These are phyloP conservation scores for Sitta europaea DNA, from an alignment of 2,113 vertebrate species.

Conservation along the genomic window DNA sequence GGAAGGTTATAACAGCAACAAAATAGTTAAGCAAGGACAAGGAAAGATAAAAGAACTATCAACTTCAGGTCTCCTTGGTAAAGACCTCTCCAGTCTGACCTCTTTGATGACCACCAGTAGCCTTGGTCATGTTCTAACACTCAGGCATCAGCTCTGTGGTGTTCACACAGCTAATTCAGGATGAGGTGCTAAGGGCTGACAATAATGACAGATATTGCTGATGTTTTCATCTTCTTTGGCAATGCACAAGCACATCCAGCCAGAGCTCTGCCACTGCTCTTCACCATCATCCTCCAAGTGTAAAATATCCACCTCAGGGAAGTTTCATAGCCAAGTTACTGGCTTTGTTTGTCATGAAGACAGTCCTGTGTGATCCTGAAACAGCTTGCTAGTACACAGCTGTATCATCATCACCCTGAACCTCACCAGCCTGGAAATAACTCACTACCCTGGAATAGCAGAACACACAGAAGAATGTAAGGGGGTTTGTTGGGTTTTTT, in stretches of 20 bases:
- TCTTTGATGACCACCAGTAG: neutral
- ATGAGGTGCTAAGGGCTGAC: neutral
- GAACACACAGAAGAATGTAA: neutral
- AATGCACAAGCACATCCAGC: neutral
- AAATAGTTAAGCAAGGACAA: neutral
- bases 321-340: neutral
- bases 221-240: neutral
- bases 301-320: neutral
- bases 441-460: neutral
- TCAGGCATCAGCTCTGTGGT: neutral
- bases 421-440: neutral
- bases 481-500: neutral
- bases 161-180: neutral
- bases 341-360: neutral
- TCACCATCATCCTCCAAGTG: neutral
- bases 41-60: neutral
- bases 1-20: neutral
- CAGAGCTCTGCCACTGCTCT: neutral
- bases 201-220: fast-evolving
- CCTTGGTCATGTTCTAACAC: neutral
- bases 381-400: neutral
- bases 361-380: neutral
- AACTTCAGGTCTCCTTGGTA: neutral
- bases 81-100: neutral
- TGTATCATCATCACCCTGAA: neutral